phyloP scores from a whole-genome alignment of 2,888 invertebrate genomes.

The Plebejus melissa region DNA sequence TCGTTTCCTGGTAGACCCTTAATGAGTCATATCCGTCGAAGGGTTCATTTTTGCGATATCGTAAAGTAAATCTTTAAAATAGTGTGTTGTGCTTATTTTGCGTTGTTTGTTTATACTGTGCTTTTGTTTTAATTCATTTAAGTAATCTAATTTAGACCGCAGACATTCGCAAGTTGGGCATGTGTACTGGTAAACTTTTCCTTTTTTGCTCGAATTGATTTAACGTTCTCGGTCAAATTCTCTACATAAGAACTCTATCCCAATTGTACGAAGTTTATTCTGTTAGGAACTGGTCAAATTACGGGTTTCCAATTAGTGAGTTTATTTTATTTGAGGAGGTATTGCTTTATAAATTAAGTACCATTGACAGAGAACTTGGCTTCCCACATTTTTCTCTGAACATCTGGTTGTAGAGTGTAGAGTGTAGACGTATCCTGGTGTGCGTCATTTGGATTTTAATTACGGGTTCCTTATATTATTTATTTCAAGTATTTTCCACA shows the following conservation, averaged over 20 bases:
- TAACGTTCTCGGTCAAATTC: slow-evolving; percentile 2
- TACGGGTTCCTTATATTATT: not conserved
- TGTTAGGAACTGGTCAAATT: not conserved
- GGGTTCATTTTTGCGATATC: slow-evolving; percentile 72
- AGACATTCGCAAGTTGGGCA: not conserved
- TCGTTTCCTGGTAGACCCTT: slow-evolving; percentile 72
- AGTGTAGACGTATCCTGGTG: not conserved
- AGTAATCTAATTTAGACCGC: not conserved
- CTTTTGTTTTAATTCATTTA: not conserved
- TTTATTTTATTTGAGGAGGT: slow-evolving; percentile 8
- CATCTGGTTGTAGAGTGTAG: not conserved
- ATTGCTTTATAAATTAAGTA: not conserved
- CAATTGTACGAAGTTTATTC: slow-evolving; percentile 8
- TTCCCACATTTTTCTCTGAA: not conserved
- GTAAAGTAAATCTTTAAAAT: slow-evolving; percentile 55
- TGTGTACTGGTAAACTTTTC: not conserved
- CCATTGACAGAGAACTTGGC: not conserved
- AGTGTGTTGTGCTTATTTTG: slow-evolving; percentile 43
- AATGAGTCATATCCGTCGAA: slow-evolving; percentile 76
- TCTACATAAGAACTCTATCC: not conserved
- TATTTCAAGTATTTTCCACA: not conserved
- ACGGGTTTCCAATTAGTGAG: not conserved
- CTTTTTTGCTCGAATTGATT: not conserved
- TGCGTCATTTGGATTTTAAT: not conserved
- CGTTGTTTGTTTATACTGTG: slow-evolving; percentile 2